Evolutionary conservation across 2,888 invertebrate genomes (phyloP).

Genomic region (Myopa testacea): DNA sequence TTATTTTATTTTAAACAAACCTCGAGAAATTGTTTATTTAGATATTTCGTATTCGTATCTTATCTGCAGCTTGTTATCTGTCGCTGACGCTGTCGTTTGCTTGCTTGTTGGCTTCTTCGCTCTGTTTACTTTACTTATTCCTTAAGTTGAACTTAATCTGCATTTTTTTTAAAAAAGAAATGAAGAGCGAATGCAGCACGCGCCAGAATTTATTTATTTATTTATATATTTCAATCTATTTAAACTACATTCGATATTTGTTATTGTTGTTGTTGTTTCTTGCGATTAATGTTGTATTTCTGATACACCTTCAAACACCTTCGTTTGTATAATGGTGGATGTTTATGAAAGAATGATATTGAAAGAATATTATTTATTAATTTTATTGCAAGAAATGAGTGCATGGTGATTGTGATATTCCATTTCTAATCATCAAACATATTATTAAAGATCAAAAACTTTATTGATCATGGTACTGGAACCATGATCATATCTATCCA

Average conservation of each 20-base stretch:
- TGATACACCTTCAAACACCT: too few species aligned
- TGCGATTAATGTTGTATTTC: too few species aligned
- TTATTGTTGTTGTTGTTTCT: not conserved
- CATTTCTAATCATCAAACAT: too few species aligned
- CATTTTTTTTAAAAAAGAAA: slow-evolving; percentile 18
- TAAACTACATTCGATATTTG: not conserved
- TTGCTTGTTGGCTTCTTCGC: not conserved
- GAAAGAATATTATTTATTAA: too few species aligned
- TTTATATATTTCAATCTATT: not conserved
- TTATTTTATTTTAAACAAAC: slow-evolving; percentile 3
- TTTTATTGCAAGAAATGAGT: too few species aligned
- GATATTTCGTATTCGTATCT: slow-evolving; percentile 4
- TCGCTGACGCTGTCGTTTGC: not conserved
- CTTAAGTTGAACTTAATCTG: slow-evolving; percentile 28
- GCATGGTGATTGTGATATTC: too few species aligned
- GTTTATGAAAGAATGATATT: too few species aligned
- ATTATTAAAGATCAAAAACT: too few species aligned
- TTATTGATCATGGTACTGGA: too few species aligned
- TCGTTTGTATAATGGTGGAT: too few species aligned
- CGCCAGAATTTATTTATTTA: slow-evolving; percentile 24
- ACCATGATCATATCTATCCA: too few species aligned
- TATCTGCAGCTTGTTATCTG: slow-evolving; percentile 1
- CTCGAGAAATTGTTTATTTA: slow-evolving; percentile 1
- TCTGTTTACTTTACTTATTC: not conserved
- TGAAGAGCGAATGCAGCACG: slow-evolving; percentile 14